These are phyloP conservation scores for Lasius platythorax DNA, from an alignment of 2,888 invertebrate species.

Conservation along the genomic window DNA sequence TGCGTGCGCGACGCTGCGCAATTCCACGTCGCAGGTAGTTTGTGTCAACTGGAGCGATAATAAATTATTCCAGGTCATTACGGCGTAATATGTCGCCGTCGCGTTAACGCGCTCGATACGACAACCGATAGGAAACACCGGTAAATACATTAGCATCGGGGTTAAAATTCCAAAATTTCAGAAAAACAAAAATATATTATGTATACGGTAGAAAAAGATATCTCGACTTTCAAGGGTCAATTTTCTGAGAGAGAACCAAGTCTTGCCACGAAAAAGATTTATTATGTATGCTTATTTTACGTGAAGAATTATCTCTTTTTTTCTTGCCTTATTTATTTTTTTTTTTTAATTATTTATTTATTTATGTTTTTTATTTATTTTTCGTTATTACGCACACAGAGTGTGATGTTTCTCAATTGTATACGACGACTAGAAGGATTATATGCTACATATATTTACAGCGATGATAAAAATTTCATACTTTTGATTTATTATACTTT, in stretches of 20 bases:
- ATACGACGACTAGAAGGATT: neutral
- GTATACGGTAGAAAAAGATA: neutral
- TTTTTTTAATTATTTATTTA: neutral
- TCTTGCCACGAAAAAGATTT: neutral
- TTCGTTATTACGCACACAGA: neutral
- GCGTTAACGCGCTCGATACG: slow-evolving; percentile 70
- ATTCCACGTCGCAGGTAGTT: slow-evolving; percentile 45
- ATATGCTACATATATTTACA: neutral
- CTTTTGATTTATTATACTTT: neutral
- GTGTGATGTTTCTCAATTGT: neutral
- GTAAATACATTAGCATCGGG: neutral
- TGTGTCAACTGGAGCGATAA: slow-evolving; percentile 64
- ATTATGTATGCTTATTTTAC: neutral
- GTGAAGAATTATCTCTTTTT: neutral
- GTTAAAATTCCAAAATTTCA: slow-evolving; percentile 22
- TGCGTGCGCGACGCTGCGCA: slow-evolving; percentile 50
- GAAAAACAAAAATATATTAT: neutral
- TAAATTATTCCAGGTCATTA: slow-evolving; percentile 76
- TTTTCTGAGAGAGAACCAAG: neutral
- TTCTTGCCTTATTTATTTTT: neutral
- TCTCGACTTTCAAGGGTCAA: neutral
- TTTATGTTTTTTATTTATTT: neutral
- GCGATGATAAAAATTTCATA: neutral
- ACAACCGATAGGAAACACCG: slow-evolving; percentile 9
- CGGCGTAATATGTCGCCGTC: slow-evolving; percentile 65